Conservation (phyloP, 2,113 vertebrate genomes). For the Embiotoca jacksoni region DNA sequence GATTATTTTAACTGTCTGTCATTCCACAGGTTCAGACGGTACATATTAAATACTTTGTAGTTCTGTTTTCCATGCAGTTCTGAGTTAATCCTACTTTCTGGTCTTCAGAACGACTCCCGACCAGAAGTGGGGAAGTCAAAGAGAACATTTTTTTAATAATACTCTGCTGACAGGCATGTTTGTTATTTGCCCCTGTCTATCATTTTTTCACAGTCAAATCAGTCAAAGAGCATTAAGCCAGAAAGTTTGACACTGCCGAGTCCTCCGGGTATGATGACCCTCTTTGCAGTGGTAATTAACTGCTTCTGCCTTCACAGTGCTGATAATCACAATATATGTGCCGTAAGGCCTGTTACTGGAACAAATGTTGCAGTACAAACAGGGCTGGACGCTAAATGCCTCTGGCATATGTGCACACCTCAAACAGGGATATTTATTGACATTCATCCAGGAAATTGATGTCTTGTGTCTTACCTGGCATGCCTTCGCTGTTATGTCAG, state of each 20-base stretch:
- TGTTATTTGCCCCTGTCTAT: slow-evolving; percentile 30
- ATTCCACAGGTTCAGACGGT: neutral
- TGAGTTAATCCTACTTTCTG: neutral
- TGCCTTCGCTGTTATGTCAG: slow-evolving; percentile 98
- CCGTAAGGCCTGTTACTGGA: neutral
- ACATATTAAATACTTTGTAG: neutral
- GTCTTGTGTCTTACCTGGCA: slow-evolving; percentile 89
- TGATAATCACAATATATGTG: neutral
- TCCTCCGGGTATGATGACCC: slow-evolving; percentile 43
- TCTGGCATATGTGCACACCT: neutral
- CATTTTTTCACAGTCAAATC: slow-evolving; percentile 28
- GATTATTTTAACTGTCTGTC: slow-evolving; percentile 13
- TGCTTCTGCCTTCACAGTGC: too few species aligned
- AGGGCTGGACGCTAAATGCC: neutral
- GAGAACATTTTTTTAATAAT: slow-evolving; percentile 15
- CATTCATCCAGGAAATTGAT: too few species aligned
- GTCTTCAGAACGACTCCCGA: neutral
- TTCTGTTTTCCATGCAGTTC: neutral
- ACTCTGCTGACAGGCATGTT: slow-evolving; percentile 22
- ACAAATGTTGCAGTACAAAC: neutral
- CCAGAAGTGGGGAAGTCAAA: slow-evolving; percentile 23
- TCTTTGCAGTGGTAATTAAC: slow-evolving; percentile 11
- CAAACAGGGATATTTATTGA: neutral
- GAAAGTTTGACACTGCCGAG: slow-evolving; percentile 12
- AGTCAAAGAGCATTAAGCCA: slow-evolving; percentile 41